Evolutionary conservation across 1,140 invertebrate species (phyloP).

Genomic region (Danaus plexippus): DNA sequence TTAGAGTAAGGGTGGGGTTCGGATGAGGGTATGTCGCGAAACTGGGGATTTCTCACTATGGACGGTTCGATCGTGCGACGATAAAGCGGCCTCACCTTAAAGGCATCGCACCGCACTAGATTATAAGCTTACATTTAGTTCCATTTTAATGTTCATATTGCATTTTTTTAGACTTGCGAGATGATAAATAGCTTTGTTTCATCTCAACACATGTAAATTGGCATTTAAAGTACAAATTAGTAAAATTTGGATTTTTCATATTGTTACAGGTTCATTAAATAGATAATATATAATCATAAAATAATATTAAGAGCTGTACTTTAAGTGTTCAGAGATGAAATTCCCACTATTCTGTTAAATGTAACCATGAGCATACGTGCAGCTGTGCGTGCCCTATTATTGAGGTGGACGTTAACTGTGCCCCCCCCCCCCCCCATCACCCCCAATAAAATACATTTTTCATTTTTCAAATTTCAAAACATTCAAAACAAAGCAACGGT

Average conservation of each 20-base stretch:
- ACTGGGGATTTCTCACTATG: slow-evolving; percentile 66
- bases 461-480: slow-evolving; percentile 9
- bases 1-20: slow-evolving; percentile 64
- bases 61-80: slow-evolving; percentile 60
- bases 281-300: slow-evolving; percentile 63
- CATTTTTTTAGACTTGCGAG: slow-evolving; percentile 61
- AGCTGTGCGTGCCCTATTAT: slow-evolving; percentile 36
- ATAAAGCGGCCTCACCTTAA: slow-evolving; percentile 61
- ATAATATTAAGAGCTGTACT: slow-evolving; percentile 71
- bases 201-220: slow-evolving; percentile 69
- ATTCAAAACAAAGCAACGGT: slow-evolving; percentile 5
- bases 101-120: slow-evolving; percentile 70
- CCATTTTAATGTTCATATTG: slow-evolving; percentile 51
- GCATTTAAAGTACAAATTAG: slow-evolving; percentile 73
- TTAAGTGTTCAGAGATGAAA: slow-evolving; percentile 70
- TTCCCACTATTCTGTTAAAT: slow-evolving; percentile 58
- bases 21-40: slow-evolving; percentile 64
- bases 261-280: slow-evolving; percentile 72
- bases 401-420: slow-evolving; percentile 18
- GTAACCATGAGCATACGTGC: slow-evolving; percentile 53
- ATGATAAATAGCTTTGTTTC: slow-evolving; percentile 60
- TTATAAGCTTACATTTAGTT: slow-evolving; percentile 63
- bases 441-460: neutral
- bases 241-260: slow-evolving; percentile 71
- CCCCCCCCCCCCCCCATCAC: neutral